A percentile compares a stretch with the other conserved stretches of the same genome.
These are phyloP conservation scores for Chloropsis cyanopogon DNA, from an alignment of 2,113 vertebrate species.

Conservation along the genomic window DNA sequence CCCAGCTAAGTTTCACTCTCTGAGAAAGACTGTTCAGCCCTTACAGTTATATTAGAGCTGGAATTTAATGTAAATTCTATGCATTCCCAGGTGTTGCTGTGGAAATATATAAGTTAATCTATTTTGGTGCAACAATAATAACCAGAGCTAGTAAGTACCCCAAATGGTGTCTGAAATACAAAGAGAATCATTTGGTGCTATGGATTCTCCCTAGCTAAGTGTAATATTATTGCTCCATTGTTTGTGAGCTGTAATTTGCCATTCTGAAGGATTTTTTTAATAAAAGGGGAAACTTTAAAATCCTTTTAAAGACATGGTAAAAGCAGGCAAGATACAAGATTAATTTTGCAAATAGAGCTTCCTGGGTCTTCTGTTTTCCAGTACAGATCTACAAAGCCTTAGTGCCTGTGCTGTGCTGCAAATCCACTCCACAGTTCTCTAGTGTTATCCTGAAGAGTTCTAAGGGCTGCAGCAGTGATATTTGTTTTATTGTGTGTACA, in stretches of 20 bases:
- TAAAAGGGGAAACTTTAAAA: not conserved
- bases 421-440: not conserved
- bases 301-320: not conserved
- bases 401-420: not conserved
- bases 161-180: not conserved
- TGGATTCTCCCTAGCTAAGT: not conserved
- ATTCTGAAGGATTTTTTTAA: not conserved
- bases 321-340: not conserved
- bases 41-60: not conserved
- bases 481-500: not conserved
- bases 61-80: not conserved
- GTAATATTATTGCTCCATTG: not conserved
- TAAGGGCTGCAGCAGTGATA: not conserved
- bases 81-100: not conserved
- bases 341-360: not conserved
- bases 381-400: not conserved
- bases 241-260: not conserved
- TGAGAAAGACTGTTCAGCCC: not conserved
- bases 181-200: not conserved
- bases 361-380: not conserved
- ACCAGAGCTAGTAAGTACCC: not conserved
- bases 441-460: fast-evolving
- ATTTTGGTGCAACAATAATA: not conserved
- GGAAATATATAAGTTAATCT: not conserved
- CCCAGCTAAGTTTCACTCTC: not conserved